Base-by-base conservation (phyloP, 2,888 invertebrate genomes). In the Drosophila nigritarsus region DNA sequence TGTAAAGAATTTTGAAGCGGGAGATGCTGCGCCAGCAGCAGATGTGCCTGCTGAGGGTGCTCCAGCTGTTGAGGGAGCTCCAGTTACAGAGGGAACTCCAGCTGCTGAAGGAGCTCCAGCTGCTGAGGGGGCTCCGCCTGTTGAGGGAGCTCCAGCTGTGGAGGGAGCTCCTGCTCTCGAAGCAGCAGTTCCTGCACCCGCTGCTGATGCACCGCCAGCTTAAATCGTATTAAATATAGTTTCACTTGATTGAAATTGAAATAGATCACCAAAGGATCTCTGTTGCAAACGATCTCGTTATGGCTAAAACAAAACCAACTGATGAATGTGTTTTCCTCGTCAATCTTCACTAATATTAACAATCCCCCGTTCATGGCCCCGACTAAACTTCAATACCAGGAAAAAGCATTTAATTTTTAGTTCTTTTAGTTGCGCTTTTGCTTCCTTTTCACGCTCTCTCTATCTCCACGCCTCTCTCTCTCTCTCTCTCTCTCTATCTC, bases 1-100 rank as follows among this genome's bases (percentile, higher is more conserved):
- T 79, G 93, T 93, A 13, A 93, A 91, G 80, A 93, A 93, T 62
- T 93, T 87, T 64, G 93, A 93, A 58, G 85, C 83, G 40, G 83
- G 79, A n/a, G 90, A 89, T 49, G 49, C 78, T 18, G 20, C 83
- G n/a, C 45, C 62, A 9, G 72, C 78, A 58, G 74, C 82, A 2
- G 83, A 78, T 1, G 75, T 45, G 18, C 78, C 40, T 11, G 61
- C 74, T 4, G 78, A 74, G 18, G 82, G 68, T n/a, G 81, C 73
- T 6, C 68, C 82, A 8, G 27, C 79, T 5, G 68, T 76, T 18
- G 78, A 7, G 72, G 61, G 18, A n/a, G 75, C 42, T 2, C 65
- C 40, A 11, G 63, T 36, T 11, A 48, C 20, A 0, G 54, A 32
- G 8, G 48, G 32, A 87, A 81, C n/a, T 77, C 73, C 54, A 20